These are phyloP conservation scores for Ifrita kowaldi DNA, from an alignment of 2,113 vertebrate species.

Conservation along the genomic window DNA sequence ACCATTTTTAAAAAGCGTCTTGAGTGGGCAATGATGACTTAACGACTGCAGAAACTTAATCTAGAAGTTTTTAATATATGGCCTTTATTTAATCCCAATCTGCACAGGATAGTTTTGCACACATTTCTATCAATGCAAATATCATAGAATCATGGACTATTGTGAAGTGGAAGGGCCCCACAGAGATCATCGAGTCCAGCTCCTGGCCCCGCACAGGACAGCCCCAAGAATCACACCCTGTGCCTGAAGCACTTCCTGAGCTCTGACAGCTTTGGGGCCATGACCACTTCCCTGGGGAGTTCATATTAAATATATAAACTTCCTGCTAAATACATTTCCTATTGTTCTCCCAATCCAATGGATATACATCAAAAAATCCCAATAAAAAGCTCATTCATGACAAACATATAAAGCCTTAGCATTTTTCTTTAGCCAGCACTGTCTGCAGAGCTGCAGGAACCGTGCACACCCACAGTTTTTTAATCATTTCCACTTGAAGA, in stretches of 20 bases:
- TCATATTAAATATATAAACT: not conserved
- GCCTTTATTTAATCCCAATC: not conserved
- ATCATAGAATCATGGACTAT: not conserved
- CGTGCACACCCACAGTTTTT: rapidly evolving
- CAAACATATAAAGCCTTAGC: not conserved
- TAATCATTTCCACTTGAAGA: not conserved
- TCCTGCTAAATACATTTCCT: not conserved
- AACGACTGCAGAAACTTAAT: not conserved
- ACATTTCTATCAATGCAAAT: not conserved
- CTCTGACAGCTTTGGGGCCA: not conserved
- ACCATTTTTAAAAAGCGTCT: not conserved
- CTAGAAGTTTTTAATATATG: not conserved
- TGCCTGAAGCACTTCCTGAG: not conserved
- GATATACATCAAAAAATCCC: not conserved
- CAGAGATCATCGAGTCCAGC: not conserved
- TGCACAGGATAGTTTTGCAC: not conserved
- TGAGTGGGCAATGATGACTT: not conserved
- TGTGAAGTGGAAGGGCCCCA: not conserved
- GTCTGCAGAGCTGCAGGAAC: not conserved
- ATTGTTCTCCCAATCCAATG: not conserved
- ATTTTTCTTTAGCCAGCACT: not conserved
- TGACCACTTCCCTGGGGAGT: not conserved
- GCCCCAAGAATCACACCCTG: not conserved
- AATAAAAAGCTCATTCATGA: not conserved
- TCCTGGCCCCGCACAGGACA: not conserved